A percentile compares a stretch with the other conserved stretches of the same genome.
Conservation (phyloP, 37 sponge, comb jelly and placozoan species). For the Mnemiopsis leidyi region DNA sequence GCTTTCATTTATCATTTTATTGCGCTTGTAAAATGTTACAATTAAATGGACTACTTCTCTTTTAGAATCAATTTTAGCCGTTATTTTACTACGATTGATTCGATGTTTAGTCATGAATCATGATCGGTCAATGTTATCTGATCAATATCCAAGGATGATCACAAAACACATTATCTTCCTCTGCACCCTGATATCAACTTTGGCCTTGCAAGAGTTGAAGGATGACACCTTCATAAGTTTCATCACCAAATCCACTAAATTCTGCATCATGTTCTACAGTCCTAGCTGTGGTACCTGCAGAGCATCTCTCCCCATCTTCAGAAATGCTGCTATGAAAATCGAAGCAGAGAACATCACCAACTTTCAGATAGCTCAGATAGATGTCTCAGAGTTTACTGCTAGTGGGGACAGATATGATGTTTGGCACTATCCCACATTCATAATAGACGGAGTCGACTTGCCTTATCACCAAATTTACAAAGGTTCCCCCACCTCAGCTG, state of each 20-base stretch:
- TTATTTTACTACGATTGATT: too few species aligned
- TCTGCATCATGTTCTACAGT: constrained; percentile 27
- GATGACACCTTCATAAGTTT: background rate
- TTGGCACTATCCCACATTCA: background rate
- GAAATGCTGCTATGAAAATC: background rate
- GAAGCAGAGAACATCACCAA: background rate
- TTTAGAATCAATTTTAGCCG: too few species aligned
- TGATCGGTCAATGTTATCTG: too few species aligned
- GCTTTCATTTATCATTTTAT: too few species aligned
- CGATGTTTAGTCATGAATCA: too few species aligned
- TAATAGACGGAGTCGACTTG: background rate
- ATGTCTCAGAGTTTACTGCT: background rate
- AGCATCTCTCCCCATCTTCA: background rate
- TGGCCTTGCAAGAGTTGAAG: background rate
- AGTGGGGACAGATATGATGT: constrained; percentile 6
- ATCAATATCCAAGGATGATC: background rate
- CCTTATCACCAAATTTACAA: background rate
- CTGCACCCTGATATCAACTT: background rate
- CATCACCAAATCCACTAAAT: background rate
- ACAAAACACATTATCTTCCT: background rate
- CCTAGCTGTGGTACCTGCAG: background rate
- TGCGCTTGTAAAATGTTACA: too few species aligned
- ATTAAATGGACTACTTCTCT: too few species aligned
- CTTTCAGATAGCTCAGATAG: background rate
- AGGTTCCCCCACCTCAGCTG: background rate